phyloP scores from a whole-genome alignment of 2,888 invertebrate genomes.

The Ptychoptera contaminata region DNA sequence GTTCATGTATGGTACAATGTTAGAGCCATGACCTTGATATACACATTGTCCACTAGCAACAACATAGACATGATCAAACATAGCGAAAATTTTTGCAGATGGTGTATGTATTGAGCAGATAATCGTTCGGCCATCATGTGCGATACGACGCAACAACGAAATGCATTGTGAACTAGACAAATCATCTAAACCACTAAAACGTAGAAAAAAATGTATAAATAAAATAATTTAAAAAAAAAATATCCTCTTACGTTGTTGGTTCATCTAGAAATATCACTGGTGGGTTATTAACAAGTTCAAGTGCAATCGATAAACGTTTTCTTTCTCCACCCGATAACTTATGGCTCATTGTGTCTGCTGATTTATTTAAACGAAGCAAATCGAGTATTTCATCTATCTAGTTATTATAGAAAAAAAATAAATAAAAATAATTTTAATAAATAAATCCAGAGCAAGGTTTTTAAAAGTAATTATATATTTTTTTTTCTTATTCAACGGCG shows the following conservation, averaged over 20 bases:
- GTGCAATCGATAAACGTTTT: conserved; percentile 82
- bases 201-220: conserved; percentile 5
- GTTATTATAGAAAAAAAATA: conserved; percentile 18
- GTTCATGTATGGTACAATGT: conserved; percentile 68
- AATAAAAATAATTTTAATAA: not conserved
- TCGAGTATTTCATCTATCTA: conserved; percentile 79
- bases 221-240: too few species aligned
- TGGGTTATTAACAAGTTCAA: conserved; percentile 84
- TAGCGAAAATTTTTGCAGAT: conserved; percentile 77
- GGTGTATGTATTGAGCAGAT: conserved; percentile 95
- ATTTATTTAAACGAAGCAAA: conserved; percentile 55
- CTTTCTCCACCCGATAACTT: conserved; percentile 81
- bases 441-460: too few species aligned
- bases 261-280: conserved; percentile 91
- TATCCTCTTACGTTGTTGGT: conserved; percentile 86
- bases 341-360: conserved; percentile 55
- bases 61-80: conserved; percentile 83
- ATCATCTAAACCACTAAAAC: conserved; percentile 78
- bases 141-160: conserved; percentile 64
- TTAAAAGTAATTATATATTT: too few species aligned
- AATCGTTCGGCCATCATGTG: conserved; percentile 75
- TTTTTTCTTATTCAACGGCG: too few species aligned
- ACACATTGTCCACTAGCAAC: conserved; percentile 79
- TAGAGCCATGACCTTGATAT: conserved; percentile 65
- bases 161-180: conserved; percentile 81